Evolutionary conservation across 2,888 invertebrate genomes (phyloP).

Genomic region (Cepaea hortensis): DNA sequence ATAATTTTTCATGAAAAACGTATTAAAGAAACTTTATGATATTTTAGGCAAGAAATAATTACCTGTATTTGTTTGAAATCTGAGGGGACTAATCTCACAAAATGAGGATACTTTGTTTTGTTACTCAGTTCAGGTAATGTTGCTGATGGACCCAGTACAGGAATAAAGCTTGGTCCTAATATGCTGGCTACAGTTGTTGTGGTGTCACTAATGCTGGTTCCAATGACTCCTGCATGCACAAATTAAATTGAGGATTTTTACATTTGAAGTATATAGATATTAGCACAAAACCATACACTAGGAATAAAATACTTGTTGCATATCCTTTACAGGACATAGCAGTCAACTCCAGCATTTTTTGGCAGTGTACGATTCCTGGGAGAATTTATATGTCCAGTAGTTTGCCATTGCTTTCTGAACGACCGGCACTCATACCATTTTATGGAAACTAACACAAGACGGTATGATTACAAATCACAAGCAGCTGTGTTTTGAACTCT

Average conservation of each 20-base stretch:
- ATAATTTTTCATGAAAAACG: not conserved
- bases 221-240: constrained; percentile 47
- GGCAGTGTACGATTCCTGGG: no score
- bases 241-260: not conserved
- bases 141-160: constrained; percentile 51
- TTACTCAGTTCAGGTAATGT: constrained; percentile 51
- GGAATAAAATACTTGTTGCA: no score
- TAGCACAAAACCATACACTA: not conserved
- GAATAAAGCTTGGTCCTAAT: constrained; percentile 42
- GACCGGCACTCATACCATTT: no score
- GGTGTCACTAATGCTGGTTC: constrained; percentile 50
- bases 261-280: not conserved
- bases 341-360: no score
- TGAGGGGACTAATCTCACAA: constrained; percentile 51
- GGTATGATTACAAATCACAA: no score
- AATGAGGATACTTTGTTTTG: constrained; percentile 48
- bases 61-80: constrained; percentile 53
- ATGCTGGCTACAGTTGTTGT: constrained; percentile 47
- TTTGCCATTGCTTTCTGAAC: no score
- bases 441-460: no score
- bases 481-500: no score
- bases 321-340: no score
- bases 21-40: not conserved
- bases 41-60: not conserved
- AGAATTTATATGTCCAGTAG: no score